Conservation (phyloP, 2,113 vertebrate genomes). For the Tricholaema leucomelas region DNA sequence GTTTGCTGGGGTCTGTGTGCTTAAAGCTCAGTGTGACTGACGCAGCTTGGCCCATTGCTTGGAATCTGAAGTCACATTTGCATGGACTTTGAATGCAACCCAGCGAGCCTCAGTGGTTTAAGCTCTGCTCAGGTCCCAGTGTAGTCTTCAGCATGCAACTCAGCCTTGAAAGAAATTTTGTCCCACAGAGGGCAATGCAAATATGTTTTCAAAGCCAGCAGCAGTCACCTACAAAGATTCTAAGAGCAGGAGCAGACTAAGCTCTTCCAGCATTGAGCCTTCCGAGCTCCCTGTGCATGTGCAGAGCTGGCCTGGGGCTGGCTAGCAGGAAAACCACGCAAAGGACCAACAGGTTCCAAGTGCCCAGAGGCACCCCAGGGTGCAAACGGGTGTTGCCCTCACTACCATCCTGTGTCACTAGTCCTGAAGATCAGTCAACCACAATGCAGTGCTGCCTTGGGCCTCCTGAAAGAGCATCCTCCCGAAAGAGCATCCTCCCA, state of each 20-base stretch:
- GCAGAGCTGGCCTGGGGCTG: conserved; percentile 19
- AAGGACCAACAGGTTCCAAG: neutral
- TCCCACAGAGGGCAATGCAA: neutral
- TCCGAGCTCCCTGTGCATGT: neutral
- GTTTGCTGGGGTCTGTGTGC: neutral
- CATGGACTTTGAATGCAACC: neutral
- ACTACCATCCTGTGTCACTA: neutral
- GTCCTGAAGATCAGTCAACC: neutral
- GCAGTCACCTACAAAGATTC: neutral
- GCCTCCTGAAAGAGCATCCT: neutral
- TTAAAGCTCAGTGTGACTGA: neutral
- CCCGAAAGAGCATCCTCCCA: neutral
- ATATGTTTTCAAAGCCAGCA: neutral
- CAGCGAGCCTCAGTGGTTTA: neutral
- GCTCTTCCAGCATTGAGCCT: neutral
- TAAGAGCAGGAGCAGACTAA: neutral
- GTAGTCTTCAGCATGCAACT: neutral
- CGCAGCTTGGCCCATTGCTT: neutral
- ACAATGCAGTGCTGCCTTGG: neutral
- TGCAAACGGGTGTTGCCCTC: neutral
- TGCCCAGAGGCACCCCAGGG: neutral
- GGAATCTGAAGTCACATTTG: neutral
- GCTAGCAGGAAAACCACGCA: neutral
- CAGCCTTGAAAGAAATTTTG: neutral
- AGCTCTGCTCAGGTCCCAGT: neutral